Evolutionary conservation across 2,113 vertebrate genomes (phyloP), one percentile per base, ranked within the genome.

Genomic region (Cyrtonyx montezumae): DNA sequence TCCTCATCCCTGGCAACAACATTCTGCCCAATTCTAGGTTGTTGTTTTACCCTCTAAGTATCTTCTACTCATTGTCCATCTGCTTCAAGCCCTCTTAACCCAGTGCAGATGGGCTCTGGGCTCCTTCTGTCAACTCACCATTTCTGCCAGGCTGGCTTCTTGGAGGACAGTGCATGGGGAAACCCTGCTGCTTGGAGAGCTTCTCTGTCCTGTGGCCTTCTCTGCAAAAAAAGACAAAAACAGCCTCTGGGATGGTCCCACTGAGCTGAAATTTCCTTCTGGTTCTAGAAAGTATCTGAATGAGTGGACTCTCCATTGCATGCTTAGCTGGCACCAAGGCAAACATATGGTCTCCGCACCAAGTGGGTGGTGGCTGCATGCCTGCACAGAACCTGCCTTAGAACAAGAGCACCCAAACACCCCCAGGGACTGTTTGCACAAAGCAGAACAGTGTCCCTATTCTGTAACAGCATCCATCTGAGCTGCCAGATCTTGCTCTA

Each of bases 81-180:
- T 21, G 8, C 42, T 0, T 48, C 42, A 21, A 49, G 22, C 68
- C 34, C 17, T 59, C 34, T 37, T 42, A 51, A 53, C 45, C 18
- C 30, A 13, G 10, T 45, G 49, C 51, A 15, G 56, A 46, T 4
- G 11, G 49, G 42, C 23, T 32, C 13, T 11, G 16, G n/a, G 13
- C 58, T n/a, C 2, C 69, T 34, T 56, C 59, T 1, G 4, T 11
- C 7, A 7, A 34, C 68, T 98, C 91, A 98, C 98, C 83, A 94
- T 88, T 90, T 97, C 97, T 26, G 96, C 42, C 4, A 95, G 77
- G 67, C 88, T 84, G 5, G 91, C 71, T 87, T 97, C 97, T 4
- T 96, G 95, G 37, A 96, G 84, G 40, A 67, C 32, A 28, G 79
- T 34, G 8, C 95, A 48, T 1, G 97, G 96, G 42, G 97, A 96